phyloP scores from a whole-genome alignment of 2,113 vertebrate genomes.

The Marmota flaviventris region DNA sequence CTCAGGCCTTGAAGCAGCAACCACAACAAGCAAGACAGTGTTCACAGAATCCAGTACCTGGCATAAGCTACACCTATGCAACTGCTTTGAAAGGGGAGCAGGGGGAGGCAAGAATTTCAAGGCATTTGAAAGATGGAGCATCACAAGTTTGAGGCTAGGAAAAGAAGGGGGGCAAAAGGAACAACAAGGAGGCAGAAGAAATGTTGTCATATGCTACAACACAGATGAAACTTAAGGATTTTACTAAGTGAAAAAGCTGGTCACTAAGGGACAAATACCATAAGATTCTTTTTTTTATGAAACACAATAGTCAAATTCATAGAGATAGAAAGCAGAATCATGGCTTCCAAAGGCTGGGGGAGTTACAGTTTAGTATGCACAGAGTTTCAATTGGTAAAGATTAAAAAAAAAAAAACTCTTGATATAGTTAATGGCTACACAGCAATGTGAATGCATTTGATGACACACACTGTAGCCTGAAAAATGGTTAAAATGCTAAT shows the following conservation, averaged over 20 bases:
- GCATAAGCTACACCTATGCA: no score
- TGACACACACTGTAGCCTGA: neutral
- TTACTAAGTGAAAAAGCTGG: neutral
- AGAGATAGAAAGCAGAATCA: neutral
- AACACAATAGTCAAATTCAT: neutral
- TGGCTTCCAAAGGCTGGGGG: neutral
- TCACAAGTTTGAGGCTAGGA: no score
- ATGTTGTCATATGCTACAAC: neutral
- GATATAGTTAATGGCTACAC: neutral
- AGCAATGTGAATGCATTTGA: neutral
- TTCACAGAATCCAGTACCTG: neutral
- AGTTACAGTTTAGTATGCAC: fast-evolving
- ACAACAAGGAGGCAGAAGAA: neutral
- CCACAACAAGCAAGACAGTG: neutral
- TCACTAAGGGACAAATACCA: neutral
- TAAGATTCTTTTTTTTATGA: neutral
- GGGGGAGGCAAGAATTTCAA: neutral
- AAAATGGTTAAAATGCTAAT: neutral
- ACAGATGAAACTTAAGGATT: neutral
- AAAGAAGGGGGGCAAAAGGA: no score
- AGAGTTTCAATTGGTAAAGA: neutral
- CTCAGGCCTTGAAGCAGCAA: neutral
- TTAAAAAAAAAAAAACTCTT: neutral
- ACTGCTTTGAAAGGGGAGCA: neutral
- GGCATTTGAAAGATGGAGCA: neutral